Evolutionary conservation across 2,888 invertebrate genomes (phyloP), one percentile per base, ranked within the genome.

Genomic region (Ceramica pisi): DNA sequence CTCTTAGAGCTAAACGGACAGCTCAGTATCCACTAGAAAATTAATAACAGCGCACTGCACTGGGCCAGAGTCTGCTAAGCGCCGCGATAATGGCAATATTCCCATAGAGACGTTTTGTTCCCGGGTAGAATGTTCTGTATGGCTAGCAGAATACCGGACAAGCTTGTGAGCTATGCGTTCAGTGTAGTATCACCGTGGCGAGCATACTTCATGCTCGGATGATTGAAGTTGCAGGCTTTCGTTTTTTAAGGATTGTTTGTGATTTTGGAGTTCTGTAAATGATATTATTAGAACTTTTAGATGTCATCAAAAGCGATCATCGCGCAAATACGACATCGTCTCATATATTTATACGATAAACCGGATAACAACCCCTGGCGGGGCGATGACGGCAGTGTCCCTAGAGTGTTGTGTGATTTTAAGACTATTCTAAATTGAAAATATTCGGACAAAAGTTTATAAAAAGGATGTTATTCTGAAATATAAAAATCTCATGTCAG

Each of bases 61-160:
- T 38, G 46, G 31, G 21, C 48, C 41, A 16, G 12, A 70, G 56
- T 61, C 26, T 26, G 48, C 51, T 78, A 77, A 81, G 78, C 71
- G 55, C 14, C 14, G 78, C 53, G 71, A 82, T 82, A 77, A 81
- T 70, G 71, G 71, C 63, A 57, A 56, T 70, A 78, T 81, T 9
- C 70, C 55, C 78, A 38, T 53, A 78, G 82, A 78, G 78, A 82
- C 71, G 64, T 78, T 78, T 78, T 61, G 82, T 65, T 51, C 63
- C 14, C 67, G 26, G 12, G 23, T n/a, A 75, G 62, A 67, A 62
- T 61, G 71, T 23, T 61, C 26, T 70, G 48, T 53, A 69, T 69
- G 64, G 38, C 75, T 23, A 62, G 61, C 56, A 12, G 59, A 81
- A 78, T 78, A 68, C 78, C 77, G 46, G 44, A 60, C 62, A 60